A percentile compares a stretch with the other conserved stretches of the same genome.
These are phyloP conservation scores for Cephalotes varians DNA, from an alignment of 2,888 invertebrate genomes.

Conservation along the genomic window DNA sequence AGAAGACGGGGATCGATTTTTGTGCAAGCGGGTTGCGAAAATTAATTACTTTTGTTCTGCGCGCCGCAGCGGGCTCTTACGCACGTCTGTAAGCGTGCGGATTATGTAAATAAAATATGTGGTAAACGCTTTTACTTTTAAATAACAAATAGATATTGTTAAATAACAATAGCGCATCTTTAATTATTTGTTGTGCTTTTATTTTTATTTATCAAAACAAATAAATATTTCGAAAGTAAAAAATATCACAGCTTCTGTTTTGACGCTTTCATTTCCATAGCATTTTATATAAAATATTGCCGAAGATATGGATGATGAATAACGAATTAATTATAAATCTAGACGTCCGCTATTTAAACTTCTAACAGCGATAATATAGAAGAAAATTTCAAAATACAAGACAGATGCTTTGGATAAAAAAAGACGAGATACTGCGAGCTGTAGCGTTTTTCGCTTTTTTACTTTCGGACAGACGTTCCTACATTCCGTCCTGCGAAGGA, in stretches of 20 bases:
- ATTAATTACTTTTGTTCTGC: conserved; percentile 18
- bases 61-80: not conserved
- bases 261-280: not conserved
- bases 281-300: not conserved
- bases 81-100: too few species aligned
- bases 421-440: not conserved
- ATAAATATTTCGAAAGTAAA: too few species aligned
- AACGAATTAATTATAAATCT: not conserved
- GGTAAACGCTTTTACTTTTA: not conserved
- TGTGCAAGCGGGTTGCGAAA: not conserved
- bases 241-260: not conserved
- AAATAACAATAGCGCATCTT: too few species aligned
- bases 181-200: too few species aligned
- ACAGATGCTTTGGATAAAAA: not conserved
- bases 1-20: not conserved
- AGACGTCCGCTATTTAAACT: not conserved
- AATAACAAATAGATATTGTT: too few species aligned
- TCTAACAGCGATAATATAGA: not conserved
- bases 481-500: not conserved
- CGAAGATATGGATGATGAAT: not conserved
- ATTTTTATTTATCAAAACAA: not conserved
- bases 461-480: not conserved
- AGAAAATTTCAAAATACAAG: not conserved
- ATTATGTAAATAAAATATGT: not conserved
- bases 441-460: not conserved